phyloP scores from a whole-genome alignment of 2,113 vertebrate species.

The Siphamia tubifer region DNA sequence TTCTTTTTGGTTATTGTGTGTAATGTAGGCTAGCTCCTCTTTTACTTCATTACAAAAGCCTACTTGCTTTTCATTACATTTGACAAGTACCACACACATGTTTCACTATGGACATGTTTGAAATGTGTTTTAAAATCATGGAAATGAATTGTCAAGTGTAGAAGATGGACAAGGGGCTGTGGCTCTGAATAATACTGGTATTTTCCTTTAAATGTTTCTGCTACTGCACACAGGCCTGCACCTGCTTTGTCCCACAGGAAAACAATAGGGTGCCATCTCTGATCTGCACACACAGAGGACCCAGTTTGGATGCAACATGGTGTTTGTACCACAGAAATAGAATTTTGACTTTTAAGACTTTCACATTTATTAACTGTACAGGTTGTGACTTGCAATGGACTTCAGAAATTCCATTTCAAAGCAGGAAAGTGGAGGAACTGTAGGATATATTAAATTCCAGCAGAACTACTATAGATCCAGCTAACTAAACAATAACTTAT shows the following conservation, averaged over 20 bases:
- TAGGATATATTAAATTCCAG: conserved; percentile 52
- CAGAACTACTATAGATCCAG: conserved; percentile 58
- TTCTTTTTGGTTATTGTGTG: neutral
- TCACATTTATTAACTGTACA: conserved; percentile 28
- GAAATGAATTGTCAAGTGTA: neutral
- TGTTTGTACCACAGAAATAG: neutral
- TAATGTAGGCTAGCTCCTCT: neutral
- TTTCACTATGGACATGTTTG: too few relatives aligned
- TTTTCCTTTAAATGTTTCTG: conserved; percentile 18
- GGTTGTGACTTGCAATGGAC: conserved; percentile 26
- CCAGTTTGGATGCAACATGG: conserved; percentile 1
- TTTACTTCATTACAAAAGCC: neutral
- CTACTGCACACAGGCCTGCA: conserved; percentile 14
- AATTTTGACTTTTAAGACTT: conserved; percentile 22
- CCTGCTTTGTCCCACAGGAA: conserved; percentile 3
- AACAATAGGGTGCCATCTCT: neutral
- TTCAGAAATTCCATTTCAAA: conserved; percentile 37
- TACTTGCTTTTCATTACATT: too few relatives aligned
- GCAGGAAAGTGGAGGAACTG: conserved; percentile 36
- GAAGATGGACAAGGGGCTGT: neutral
- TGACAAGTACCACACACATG: too few relatives aligned
- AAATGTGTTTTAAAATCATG: too few relatives aligned
- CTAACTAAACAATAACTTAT: conserved; percentile 63
- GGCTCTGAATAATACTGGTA: conserved; percentile 11
- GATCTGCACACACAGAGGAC: neutral